A percentile compares a stretch with the other conserved stretches of the same genome.
Conservation (phyloP, 2,888 invertebrate species). For the Drosophila suboccidentalis region DNA sequence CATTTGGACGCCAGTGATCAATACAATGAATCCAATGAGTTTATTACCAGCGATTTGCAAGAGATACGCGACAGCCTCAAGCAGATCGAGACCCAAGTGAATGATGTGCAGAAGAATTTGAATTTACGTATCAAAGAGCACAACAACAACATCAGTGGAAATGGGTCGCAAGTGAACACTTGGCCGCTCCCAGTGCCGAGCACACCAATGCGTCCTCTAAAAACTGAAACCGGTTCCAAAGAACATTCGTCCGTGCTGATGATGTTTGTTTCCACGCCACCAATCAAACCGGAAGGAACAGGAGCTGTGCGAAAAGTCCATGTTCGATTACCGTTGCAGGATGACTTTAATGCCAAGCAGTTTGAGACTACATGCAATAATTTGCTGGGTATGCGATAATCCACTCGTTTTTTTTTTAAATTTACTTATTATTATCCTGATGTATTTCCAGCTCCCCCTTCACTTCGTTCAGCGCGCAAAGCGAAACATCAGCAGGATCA, state of each 20-base stretch:
- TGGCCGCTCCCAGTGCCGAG: conserved; percentile 4
- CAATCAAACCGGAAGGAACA: conserved; percentile 77
- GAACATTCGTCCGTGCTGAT: conserved; percentile 60
- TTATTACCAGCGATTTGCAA: conserved; percentile 69
- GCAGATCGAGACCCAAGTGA: conserved; percentile 75
- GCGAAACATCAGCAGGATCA: conserved; percentile 33
- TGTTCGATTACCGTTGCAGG: conserved; percentile 79
- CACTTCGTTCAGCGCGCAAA: conserved; percentile 68
- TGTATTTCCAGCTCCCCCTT: conserved; percentile 50
- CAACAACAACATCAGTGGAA: conserved; percentile 17
- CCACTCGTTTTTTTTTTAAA: not conserved
- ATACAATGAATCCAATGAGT: conserved; percentile 69
- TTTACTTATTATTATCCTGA: not conserved
- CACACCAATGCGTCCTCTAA: conserved; percentile 31
- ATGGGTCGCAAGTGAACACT: conserved; percentile 4
- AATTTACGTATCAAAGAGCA: conserved; percentile 52
- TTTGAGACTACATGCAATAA: conserved; percentile 56
- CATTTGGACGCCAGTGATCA: conserved; percentile 71
- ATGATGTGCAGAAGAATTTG: conserved; percentile 67
- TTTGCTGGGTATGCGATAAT: conserved; percentile 49
- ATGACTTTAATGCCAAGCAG: conserved; percentile 69
- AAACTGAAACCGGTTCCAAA: not conserved
- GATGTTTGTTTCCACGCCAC: conserved; percentile 83
- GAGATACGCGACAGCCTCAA: conserved; percentile 68
- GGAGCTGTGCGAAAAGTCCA: conserved; percentile 43